These are phyloP conservation scores for Helarctos malayanus DNA, from an alignment of 2,797 vertebrate species.

Conservation along the genomic window DNA sequence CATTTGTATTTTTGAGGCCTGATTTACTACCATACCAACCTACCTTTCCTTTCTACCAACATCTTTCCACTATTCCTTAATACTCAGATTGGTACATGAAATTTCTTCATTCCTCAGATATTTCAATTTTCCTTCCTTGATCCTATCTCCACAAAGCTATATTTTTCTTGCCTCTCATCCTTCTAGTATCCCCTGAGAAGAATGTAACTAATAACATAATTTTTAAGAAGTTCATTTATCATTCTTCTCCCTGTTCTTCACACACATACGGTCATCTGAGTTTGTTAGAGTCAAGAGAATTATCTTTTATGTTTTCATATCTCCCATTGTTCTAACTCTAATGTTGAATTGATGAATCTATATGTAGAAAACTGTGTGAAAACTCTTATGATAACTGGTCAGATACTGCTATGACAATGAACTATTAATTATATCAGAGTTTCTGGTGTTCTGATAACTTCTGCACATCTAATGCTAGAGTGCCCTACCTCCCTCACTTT, in stretches of 20 bases:
- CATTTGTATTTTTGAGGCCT: background rate
- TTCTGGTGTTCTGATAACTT: background rate
- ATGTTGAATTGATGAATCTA: background rate
- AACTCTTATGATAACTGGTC: background rate
- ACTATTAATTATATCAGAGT: background rate
- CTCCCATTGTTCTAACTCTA: background rate
- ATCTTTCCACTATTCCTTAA: background rate
- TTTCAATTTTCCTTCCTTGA: background rate
- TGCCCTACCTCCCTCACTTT: background rate
- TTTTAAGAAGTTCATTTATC: background rate
- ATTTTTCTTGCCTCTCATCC: background rate
- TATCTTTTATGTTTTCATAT: background rate
- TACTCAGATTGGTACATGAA: background rate
- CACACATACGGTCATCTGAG: background rate
- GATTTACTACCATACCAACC: background rate
- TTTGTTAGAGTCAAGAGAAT: background rate
- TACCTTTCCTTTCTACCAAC: background rate
- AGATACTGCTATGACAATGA: background rate
- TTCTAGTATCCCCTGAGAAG: background rate
- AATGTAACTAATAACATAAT: background rate
- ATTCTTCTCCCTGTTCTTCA: background rate
- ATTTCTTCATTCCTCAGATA: constrained; percentile 6
- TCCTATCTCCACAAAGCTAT: background rate
- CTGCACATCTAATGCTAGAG: background rate
- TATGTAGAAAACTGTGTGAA: background rate